phyloP scores from a whole-genome alignment of 30 jellyfish, hydroid and myxozoan species.

The Hydractinia symbiolongicarpus region DNA sequence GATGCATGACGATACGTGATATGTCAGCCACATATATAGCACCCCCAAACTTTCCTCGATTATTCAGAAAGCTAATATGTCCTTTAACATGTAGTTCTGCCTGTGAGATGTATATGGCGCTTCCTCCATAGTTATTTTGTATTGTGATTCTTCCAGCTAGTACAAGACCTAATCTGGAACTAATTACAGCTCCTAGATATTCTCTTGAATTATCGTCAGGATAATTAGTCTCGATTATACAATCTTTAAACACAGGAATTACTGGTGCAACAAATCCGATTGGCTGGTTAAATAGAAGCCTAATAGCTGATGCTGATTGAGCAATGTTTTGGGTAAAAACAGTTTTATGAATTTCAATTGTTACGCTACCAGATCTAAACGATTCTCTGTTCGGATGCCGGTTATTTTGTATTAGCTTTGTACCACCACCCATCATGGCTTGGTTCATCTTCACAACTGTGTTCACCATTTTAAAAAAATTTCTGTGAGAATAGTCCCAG shows the following conservation, averaged over 20 bases:
- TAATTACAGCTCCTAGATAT: slow-evolving; percentile 50
- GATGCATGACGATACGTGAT: slow-evolving; percentile 30
- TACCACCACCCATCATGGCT: slow-evolving; percentile 67
- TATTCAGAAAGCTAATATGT: slow-evolving; percentile 8
- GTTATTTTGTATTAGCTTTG: slow-evolving; percentile 41
- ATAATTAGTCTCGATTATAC: slow-evolving; percentile 22
- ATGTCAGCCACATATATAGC: slow-evolving; percentile 47
- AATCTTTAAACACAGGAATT: slow-evolving; percentile 29
- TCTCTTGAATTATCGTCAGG: slow-evolving; percentile 47
- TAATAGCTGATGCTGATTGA: slow-evolving; percentile 53
- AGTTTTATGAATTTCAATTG: slow-evolving; percentile 33
- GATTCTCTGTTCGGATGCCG: slow-evolving; percentile 26
- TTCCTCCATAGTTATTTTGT: slow-evolving; percentile 28
- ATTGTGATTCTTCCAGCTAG: slow-evolving; percentile 27
- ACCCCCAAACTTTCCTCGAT: slow-evolving; percentile 46
- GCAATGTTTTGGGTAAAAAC: slow-evolving; percentile 35
- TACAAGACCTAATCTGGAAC: slow-evolving; percentile 43
- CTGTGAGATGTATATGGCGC: slow-evolving; percentile 49
- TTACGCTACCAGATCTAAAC: slow-evolving; percentile 28
- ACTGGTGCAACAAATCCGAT: slow-evolving; percentile 25
- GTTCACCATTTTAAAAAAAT: background rate
- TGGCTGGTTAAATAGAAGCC: slow-evolving; percentile 42
- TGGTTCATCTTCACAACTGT: slow-evolving; percentile 24
- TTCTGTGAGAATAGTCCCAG: slow-evolving; percentile 61
- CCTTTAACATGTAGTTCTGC: slow-evolving; percentile 44